A percentile compares a stretch with the other conserved stretches of the same genome.
These are phyloP conservation scores for Apistogramma diplotaenia DNA, from an alignment of 2,113 vertebrate species.

Conservation along the genomic window DNA sequence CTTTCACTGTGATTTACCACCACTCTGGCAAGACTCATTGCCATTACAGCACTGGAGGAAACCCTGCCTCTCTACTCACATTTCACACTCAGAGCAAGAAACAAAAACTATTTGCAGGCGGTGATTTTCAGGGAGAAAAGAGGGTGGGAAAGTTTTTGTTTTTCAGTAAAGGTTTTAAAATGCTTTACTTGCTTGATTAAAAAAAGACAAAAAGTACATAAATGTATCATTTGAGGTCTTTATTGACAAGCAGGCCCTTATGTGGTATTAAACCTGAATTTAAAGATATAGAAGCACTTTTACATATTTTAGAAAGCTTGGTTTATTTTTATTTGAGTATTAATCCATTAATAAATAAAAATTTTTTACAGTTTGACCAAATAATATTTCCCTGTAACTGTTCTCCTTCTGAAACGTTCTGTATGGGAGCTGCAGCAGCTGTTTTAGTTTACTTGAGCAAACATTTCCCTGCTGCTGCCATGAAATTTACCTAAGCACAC, in stretches of 20 bases:
- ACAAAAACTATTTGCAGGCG: neutral
- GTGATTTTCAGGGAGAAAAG: neutral
- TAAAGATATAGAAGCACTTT: neutral
- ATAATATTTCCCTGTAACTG: neutral
- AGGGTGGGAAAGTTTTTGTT: neutral
- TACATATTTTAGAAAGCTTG: neutral
- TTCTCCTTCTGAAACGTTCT: neutral
- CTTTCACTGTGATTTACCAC: neutral
- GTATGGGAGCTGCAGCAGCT: neutral
- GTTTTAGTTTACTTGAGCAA: neutral
- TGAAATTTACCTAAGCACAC: neutral
- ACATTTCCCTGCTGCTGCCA: neutral
- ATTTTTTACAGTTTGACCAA: neutral
- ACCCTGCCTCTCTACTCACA: conserved; percentile 14
- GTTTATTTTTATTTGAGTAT: neutral
- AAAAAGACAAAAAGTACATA: neutral
- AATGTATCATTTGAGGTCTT: no score
- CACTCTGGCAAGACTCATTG: neutral
- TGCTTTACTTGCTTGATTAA: neutral
- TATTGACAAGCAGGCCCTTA: neutral
- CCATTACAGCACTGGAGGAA: conserved; percentile 17
- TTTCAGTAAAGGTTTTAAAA: neutral
- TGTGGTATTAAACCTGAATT: neutral
- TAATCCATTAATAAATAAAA: neutral
- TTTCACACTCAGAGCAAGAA: conserved; percentile 12